Percentiles rank a stretch among this genome's conserved stretches.
Conservation (phyloP, 2,888 invertebrate species). For the Formica aserva region DNA sequence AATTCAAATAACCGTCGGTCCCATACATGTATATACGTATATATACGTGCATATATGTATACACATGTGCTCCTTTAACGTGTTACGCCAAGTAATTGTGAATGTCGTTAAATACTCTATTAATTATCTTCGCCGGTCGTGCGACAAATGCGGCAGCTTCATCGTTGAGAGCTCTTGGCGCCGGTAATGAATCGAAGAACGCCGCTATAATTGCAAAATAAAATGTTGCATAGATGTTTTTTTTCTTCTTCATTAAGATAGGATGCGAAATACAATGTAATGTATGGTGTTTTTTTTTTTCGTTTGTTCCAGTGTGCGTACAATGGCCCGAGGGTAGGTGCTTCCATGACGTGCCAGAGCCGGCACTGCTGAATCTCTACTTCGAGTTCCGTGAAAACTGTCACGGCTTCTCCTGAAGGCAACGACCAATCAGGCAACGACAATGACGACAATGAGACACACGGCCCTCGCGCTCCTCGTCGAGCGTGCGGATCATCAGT, state of each 20-base stretch:
- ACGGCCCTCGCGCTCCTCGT: constrained; percentile 52
- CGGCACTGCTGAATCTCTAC: constrained; percentile 84
- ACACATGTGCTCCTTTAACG: constrained; percentile 51
- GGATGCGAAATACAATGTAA: not conserved
- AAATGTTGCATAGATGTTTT: not conserved
- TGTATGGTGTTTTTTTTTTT: constrained; percentile 63
- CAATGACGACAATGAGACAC: constrained; percentile 70
- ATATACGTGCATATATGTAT: not conserved
- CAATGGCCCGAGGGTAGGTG: constrained; percentile 96
- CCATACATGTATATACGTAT: not conserved
- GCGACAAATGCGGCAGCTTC: constrained; percentile 38
- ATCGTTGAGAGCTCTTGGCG: not conserved
- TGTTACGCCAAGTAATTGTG: constrained; percentile 68
- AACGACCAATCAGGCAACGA: constrained; percentile 77
- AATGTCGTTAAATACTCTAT: constrained; percentile 71
- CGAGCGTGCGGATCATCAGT: constrained; percentile 42
- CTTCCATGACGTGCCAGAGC: constrained; percentile 84
- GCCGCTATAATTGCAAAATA: not conserved
- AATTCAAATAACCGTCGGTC: constrained; percentile 44
- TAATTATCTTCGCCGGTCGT: constrained; percentile 65
- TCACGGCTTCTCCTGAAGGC: constrained; percentile 84
- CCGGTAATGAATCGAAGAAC: not conserved
- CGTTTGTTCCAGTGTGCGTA: constrained; percentile 93
- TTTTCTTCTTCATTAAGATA: not conserved
- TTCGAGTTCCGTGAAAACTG: constrained; percentile 83